Percentiles rank a stretch among this genome's conserved stretches.
Conservation (phyloP, 2,888 invertebrate genomes). For the Agrochola lychnidis region DNA sequence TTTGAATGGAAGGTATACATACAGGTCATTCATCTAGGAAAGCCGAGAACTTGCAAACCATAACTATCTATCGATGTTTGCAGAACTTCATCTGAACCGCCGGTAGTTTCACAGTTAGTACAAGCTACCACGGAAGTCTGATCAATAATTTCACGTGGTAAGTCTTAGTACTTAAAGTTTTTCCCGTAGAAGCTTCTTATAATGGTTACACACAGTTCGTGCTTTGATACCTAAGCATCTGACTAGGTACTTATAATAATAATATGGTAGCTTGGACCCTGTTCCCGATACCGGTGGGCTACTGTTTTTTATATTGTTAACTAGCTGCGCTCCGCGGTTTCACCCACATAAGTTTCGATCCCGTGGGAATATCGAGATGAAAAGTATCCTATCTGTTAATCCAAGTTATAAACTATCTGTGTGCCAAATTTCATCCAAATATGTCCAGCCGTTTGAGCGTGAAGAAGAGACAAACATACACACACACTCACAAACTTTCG, state of each 20-base stretch:
- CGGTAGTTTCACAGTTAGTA: neutral
- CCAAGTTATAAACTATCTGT: too few relatives aligned
- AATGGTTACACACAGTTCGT: neutral
- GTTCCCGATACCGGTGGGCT: too few relatives aligned
- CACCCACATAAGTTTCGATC: too few relatives aligned
- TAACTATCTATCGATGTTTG: slow-evolving; percentile 20
- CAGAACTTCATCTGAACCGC: neutral
- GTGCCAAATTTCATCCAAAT: too few relatives aligned
- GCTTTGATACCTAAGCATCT: neutral
- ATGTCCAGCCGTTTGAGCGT: too few relatives aligned
- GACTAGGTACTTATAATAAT: neutral
- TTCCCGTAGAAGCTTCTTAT: neutral
- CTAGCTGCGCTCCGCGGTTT: too few relatives aligned
- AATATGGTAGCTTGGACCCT: too few relatives aligned
- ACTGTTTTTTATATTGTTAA: too few relatives aligned
- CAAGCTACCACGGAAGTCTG: neutral
- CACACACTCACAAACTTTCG: too few relatives aligned
- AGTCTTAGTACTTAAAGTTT: neutral
- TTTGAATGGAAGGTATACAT: neutral
- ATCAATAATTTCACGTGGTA: slow-evolving; percentile 2
- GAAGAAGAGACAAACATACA: too few relatives aligned
- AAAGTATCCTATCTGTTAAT: too few relatives aligned
- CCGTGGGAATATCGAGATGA: too few relatives aligned
- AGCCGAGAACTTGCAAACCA: slow-evolving; percentile 5
- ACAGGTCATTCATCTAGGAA: neutral